phyloP scores from a whole-genome alignment of 2,797 vertebrate genomes.

The Kryptopterus vitreolus region DNA sequence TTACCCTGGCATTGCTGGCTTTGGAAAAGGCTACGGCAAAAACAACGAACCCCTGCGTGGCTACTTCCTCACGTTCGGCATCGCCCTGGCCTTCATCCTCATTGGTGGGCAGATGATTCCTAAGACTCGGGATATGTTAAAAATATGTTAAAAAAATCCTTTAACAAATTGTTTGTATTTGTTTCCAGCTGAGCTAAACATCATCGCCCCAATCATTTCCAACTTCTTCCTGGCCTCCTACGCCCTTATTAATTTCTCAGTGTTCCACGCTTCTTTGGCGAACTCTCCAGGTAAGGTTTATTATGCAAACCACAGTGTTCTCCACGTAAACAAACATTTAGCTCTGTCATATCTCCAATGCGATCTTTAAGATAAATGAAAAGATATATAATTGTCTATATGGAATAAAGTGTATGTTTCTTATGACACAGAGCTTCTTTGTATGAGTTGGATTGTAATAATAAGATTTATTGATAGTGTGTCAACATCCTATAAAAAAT shows the following conservation, averaged over 20 bases:
- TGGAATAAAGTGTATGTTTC: too few relatives aligned
- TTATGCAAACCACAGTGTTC: neutral
- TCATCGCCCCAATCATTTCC: slow-evolving; percentile 97
- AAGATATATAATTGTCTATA: too few relatives aligned
- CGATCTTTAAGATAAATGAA: too few relatives aligned
- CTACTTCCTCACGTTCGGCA: slow-evolving; percentile 92
- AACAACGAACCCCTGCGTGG: slow-evolving; percentile 97
- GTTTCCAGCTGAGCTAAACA: slow-evolving; percentile 84
- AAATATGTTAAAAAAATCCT: slow-evolving; percentile 26
- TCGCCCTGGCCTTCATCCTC: slow-evolving; percentile 95
- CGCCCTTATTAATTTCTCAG: slow-evolving; percentile 97
- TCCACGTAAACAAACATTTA: too few relatives aligned
- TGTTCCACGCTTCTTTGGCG: slow-evolving; percentile 97
- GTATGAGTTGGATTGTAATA: too few relatives aligned
- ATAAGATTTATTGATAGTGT: too few relatives aligned
- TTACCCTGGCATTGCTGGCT: slow-evolving; percentile 90
- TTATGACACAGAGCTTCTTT: too few relatives aligned
- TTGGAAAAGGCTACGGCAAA: slow-evolving; percentile 96
- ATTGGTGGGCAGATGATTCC: slow-evolving; percentile 78
- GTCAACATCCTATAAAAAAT: too few relatives aligned
- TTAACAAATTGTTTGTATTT: slow-evolving; percentile 1
- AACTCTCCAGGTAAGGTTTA: slow-evolving; percentile 93
- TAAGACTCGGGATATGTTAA: neutral
- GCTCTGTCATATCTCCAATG: too few relatives aligned
- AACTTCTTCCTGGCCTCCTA: slow-evolving; percentile 99